Conservation (phyloP, 1,140 invertebrate genomes). For the Pseudoatta argentina region DNA sequence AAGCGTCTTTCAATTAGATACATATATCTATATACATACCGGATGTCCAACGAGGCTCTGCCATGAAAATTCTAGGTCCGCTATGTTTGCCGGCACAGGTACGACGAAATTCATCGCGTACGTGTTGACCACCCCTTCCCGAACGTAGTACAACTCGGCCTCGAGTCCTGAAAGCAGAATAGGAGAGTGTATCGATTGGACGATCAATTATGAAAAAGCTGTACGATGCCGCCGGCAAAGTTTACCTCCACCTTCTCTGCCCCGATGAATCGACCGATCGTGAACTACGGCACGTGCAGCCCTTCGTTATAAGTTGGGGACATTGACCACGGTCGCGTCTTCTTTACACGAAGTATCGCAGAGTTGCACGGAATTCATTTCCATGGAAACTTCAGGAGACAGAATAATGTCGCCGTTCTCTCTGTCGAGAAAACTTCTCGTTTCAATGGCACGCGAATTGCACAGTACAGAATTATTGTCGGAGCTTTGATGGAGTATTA, state of each 20-base stretch:
- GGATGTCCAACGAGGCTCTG: constrained; percentile 91
- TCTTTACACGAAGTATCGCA: constrained; percentile 29
- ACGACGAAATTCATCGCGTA: constrained; percentile 96
- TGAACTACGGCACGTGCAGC: constrained; percentile 49
- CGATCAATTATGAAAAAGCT: constrained; percentile 73
- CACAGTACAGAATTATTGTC: neutral
- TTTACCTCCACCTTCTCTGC: constrained; percentile 47
- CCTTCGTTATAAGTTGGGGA: constrained; percentile 38
- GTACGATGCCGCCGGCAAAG: constrained; percentile 44
- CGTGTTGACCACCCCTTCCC: constrained; percentile 95
- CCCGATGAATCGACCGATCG: constrained; percentile 65
- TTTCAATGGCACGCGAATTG: neutral
- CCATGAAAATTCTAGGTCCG: constrained; percentile 95
- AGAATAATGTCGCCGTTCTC: constrained; percentile 18
- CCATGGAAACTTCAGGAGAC: constrained; percentile 39
- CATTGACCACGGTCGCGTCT: constrained; percentile 65
- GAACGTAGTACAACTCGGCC: constrained; percentile 94
- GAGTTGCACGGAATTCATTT: constrained; percentile 20
- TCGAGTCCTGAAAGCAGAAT: constrained; percentile 90
- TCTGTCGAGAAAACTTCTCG: neutral
- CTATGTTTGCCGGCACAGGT: constrained; percentile 92
- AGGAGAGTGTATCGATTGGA: constrained; percentile 65
- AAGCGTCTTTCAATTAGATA: neutral
- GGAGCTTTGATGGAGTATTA: neutral
- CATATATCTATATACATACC: constrained; percentile 89